Evolutionary conservation across 1,140 invertebrate species (phyloP), one percentile per base, ranked within the genome.

Genomic region (Mercenaria mercenaria): DNA sequence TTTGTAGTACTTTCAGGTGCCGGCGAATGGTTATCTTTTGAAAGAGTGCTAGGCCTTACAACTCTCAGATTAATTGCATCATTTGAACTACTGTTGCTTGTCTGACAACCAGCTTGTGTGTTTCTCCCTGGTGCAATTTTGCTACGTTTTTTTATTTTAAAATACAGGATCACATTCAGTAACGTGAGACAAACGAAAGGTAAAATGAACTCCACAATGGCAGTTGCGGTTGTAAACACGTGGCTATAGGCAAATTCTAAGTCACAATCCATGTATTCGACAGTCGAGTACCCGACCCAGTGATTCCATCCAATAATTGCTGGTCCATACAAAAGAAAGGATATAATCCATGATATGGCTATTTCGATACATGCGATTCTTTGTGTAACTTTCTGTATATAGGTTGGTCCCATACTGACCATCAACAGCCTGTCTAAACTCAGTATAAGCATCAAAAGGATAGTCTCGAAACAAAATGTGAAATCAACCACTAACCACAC

Each of bases 281-380:
- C 72, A 0, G 52, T 76, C 6, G 91, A 84, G 15, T 86, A 82
- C 3, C 92, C 93, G 0, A 84, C 82, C 91, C 90, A 93, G 37
- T 88, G 69, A 64, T 94, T 93, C 92, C 91, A 94, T 32, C 92
- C 91, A 80, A 94, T 92, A 34, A 94, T 93, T 3, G 92, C 92
- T 0, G 94, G 94, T 18, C 91, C 84, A 82, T 94, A 94, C 1
- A 94, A 43, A 1, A 91, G 56, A 67, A 94, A 91, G 0, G 92
- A 87, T 15, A 91, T 10, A 0, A 93, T 1, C 94, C 94, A 94
- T 0, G 91, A 90, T 10, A 92, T n/a, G 11, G 67, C 59, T 3
- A 94, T 89, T 50, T 91, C 91, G 0, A 90, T n/a, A 23, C 34
- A 32, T 0, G 92, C 92, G 1, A 76, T 79, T 0, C 59, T 90